A percentile compares a stretch with the other conserved stretches of the same genome.
Evolutionary conservation across 2,113 vertebrate genomes (phyloP).

Genomic region (Notechis scutatus): DNA sequence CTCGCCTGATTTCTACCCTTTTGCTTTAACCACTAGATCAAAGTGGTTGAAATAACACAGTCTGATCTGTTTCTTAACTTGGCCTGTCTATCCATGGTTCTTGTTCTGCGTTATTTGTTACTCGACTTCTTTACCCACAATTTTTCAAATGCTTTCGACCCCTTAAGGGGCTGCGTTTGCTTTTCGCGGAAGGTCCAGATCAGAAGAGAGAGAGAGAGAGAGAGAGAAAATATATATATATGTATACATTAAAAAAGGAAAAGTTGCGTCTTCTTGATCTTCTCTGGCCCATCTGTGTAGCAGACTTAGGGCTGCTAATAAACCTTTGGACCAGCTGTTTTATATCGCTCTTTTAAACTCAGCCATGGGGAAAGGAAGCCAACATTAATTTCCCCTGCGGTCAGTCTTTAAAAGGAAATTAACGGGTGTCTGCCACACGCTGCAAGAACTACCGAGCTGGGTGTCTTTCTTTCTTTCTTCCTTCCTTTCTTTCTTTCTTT

Average conservation of each 20-base stretch:
- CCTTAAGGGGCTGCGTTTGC: not conserved
- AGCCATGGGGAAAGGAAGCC: not conserved
- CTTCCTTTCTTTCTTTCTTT: too few species aligned
- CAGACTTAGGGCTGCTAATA: not conserved
- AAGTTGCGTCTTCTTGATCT: not conserved
- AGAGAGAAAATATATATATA: too few species aligned
- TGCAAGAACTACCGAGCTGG: not conserved
- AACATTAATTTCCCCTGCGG: not conserved
- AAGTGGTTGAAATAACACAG: not conserved
- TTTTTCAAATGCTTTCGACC: not conserved
- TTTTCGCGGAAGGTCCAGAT: too few species aligned
- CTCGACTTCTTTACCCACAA: not conserved
- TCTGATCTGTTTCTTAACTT: not conserved
- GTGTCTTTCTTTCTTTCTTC: too few species aligned
- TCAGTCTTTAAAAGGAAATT: conserved; percentile 27
- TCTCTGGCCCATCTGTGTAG: accelerated
- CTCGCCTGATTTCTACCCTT: too few species aligned
- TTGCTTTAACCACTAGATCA: too few species aligned
- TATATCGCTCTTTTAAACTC: not conserved
- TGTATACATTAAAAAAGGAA: too few species aligned
- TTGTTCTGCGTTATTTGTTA: not conserved
- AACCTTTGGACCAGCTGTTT: not conserved
- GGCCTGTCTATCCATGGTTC: not conserved
- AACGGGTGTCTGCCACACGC: accelerated
- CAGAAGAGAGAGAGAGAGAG: not conserved